These are phyloP conservation scores for Galeopsomyia nigrocyanea DNA, from an alignment of 2,888 invertebrate species.

Conservation along the genomic window DNA sequence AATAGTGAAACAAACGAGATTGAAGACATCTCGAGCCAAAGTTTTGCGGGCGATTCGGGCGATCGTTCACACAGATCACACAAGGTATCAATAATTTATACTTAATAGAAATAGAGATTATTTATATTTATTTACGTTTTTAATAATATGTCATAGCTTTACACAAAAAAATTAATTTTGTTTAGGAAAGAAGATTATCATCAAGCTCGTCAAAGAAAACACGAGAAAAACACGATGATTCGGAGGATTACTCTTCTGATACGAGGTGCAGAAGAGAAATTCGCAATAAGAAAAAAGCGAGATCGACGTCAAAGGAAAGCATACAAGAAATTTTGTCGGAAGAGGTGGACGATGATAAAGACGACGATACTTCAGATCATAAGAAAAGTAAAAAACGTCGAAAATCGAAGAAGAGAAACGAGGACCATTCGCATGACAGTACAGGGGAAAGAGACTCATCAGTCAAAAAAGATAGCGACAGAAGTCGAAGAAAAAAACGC, in stretches of 20 bases:
- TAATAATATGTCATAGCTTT: too few relatives aligned
- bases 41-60: constrained; percentile 37
- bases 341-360: constrained; percentile 39
- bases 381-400: constrained; percentile 22
- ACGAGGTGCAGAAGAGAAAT: constrained; percentile 31
- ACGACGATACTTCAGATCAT: constrained; percentile 28
- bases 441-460: constrained; percentile 25
- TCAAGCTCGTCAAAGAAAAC: constrained; percentile 27
- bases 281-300: constrained; percentile 29
- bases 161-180: too few relatives aligned
- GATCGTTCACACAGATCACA: constrained; percentile 31
- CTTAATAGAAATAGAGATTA: neutral
- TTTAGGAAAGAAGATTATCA: constrained; percentile 6
- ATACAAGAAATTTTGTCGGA: constrained; percentile 33
- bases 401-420: constrained; percentile 39
- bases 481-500: constrained; percentile 20
- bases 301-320: constrained; percentile 39
- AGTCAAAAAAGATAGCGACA: constrained; percentile 20
- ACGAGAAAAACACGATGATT: constrained; percentile 37
- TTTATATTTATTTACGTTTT: too few relatives aligned
- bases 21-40: constrained; percentile 38
- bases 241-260: constrained; percentile 43
- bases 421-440: constrained; percentile 32
- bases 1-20: constrained; percentile 29
- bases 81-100: constrained; percentile 22